phyloP scores from a whole-genome alignment of 1,140 invertebrate genomes.

The Aphelenchoides besseyi region DNA sequence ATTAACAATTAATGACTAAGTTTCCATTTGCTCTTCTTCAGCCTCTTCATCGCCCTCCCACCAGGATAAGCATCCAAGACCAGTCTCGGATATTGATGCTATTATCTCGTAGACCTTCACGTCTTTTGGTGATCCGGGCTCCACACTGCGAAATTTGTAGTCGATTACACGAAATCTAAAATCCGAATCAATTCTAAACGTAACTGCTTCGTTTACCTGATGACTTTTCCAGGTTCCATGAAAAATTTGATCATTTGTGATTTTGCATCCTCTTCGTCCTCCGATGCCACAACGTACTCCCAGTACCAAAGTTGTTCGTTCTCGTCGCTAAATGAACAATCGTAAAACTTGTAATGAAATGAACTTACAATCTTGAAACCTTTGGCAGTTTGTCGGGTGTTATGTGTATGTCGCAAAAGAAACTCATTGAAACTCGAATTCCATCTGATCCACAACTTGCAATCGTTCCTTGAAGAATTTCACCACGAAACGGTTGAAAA shows the following conservation, averaged over 20 bases:
- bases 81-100: constrained; percentile 31
- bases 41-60: constrained; percentile 22
- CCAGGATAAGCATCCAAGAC: constrained; percentile 29
- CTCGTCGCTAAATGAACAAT: constrained; percentile 30
- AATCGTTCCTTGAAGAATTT: constrained; percentile 31
- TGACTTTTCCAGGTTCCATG: constrained; percentile 29
- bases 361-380: constrained; percentile 37
- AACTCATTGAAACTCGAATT: constrained; percentile 26
- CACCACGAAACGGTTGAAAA: constrained; percentile 27
- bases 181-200: constrained; percentile 22
- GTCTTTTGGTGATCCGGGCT: constrained; percentile 15
- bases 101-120: constrained; percentile 26
- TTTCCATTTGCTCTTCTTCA: constrained; percentile 9
- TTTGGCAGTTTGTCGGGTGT: constrained; percentile 36
- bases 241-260: constrained; percentile 20
- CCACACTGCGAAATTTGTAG: constrained; percentile 26
- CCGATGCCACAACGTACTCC: constrained; percentile 13
- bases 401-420: constrained; percentile 33
- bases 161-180: constrained; percentile 29
- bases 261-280: background rate
- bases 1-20: background rate
- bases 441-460: constrained; percentile 15
- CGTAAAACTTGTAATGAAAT: constrained; percentile 21
- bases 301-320: constrained; percentile 35
- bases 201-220: no score